phyloP scores from a whole-genome alignment of 2,888 invertebrate species.

The Caenorhabditis panamensis region DNA sequence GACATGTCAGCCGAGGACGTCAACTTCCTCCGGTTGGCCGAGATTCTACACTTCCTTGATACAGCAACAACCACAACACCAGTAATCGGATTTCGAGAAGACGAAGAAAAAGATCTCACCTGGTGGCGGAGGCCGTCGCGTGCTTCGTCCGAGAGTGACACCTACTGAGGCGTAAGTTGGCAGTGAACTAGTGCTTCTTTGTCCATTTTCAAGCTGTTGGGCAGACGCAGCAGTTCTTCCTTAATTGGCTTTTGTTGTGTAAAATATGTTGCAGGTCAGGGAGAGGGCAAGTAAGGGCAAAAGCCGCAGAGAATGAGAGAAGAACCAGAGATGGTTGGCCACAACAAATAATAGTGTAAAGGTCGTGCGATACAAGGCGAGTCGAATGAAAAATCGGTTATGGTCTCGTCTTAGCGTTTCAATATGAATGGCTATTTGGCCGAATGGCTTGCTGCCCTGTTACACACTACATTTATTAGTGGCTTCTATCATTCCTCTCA shows the following conservation, averaged over 20 bases:
- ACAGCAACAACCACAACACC: constrained; percentile 29
- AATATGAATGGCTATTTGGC: constrained; percentile 49
- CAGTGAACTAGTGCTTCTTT: constrained; percentile 65
- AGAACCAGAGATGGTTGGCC: constrained; percentile 49
- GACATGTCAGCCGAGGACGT: constrained; percentile 15
- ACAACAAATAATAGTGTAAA: constrained; percentile 59
- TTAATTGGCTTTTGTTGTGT: constrained; percentile 67
- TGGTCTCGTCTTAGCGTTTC: constrained; percentile 25
- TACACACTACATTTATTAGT: constrained; percentile 30
- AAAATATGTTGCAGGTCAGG: constrained; percentile 53
- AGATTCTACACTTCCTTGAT: constrained; percentile 51
- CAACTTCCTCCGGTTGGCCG: constrained; percentile 53
- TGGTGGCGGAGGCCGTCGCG: constrained; percentile 63
- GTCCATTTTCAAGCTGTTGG: constrained; percentile 62
- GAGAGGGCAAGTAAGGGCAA: not conserved
- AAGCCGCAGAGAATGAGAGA: constrained; percentile 42
- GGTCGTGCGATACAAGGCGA: constrained; percentile 42
- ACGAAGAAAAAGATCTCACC: constrained; percentile 36
- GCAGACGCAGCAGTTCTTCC: constrained; percentile 62
- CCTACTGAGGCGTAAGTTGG: constrained; percentile 55
- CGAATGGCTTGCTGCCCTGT: constrained; percentile 19
- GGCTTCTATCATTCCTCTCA: not conserved
- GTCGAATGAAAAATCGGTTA: constrained; percentile 43
- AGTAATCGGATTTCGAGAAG: constrained; percentile 40
- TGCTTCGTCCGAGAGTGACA: constrained; percentile 57